Percentiles rank a stretch among this genome's conserved stretches.
Conservation (phyloP, 2,888 invertebrate genomes). For the Lobophora halterata region DNA sequence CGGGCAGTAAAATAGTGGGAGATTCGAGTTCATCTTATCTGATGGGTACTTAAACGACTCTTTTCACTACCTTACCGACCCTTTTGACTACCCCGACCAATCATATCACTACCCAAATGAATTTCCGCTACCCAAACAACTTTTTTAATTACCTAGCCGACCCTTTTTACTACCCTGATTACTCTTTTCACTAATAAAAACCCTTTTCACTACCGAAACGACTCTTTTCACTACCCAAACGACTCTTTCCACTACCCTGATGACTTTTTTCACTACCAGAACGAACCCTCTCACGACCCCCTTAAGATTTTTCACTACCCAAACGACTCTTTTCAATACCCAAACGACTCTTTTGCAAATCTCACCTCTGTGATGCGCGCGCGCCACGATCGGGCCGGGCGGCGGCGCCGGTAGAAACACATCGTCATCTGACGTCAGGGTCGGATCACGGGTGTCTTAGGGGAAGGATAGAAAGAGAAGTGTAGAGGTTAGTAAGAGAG, state of each 20-base stretch:
- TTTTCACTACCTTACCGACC: conserved; percentile 4
- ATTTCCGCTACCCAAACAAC: neutral
- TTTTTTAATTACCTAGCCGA: neutral
- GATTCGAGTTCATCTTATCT: neutral
- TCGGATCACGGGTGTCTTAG: conserved; percentile 47
- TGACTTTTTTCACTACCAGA: neutral
- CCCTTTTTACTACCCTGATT: conserved; percentile 1
- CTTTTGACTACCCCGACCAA: neutral
- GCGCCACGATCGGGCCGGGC: conserved; percentile 23
- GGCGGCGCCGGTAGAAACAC: conserved; percentile 50
- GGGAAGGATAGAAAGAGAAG: conserved; percentile 20
- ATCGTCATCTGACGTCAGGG: conserved; percentile 60
- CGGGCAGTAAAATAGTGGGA: no score
- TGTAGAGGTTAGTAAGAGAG: conserved; percentile 13
- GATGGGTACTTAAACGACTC: neutral
- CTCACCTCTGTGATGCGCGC: conserved; percentile 43
- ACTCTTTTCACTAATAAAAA: neutral
- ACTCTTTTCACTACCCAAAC: neutral
- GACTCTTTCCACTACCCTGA: neutral
- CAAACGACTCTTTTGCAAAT: neutral
- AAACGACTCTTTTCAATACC: neutral
- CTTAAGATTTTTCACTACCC: conserved; percentile 1
- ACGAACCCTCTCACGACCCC: neutral
- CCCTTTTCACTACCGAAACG: neutral
- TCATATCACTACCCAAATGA: neutral